Percentiles rank a stretch among this genome's conserved stretches.
phyloP scores from a whole-genome alignment of 2,888 invertebrate species.

The Frankliniella intonsa region DNA sequence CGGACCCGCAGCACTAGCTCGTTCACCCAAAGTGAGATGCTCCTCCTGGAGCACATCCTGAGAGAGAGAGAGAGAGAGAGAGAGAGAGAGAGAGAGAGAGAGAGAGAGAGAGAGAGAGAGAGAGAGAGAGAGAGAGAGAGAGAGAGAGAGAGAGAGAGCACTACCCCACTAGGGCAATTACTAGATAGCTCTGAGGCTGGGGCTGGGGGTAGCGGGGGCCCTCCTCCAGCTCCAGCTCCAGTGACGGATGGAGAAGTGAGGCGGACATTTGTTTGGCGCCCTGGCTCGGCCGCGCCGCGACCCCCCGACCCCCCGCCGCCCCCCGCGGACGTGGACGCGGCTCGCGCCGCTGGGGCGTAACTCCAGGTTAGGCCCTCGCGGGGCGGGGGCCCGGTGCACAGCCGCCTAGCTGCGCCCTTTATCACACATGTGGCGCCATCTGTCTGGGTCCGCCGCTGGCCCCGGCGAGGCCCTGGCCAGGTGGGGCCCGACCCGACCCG shows the following conservation, averaged over 20 bases:
- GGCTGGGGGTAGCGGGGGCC: not conserved
- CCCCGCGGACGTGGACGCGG: not conserved
- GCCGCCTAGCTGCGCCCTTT: no score
- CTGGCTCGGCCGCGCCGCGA: not conserved
- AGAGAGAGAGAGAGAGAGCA: not conserved
- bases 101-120: not conserved
- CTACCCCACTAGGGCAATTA: not conserved
- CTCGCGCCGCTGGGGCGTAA: not conserved
- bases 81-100: not conserved
- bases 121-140: not conserved
- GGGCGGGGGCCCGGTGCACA: not conserved
- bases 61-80: not conserved
- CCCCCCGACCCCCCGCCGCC: not conserved
- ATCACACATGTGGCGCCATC: not conserved
- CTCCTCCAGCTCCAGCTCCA: not conserved
- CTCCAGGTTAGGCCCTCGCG: not conserved
- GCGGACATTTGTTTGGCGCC: slow-evolving; percentile 10
- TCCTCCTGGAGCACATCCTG: no score
- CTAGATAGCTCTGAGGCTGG: slow-evolving; percentile 3
- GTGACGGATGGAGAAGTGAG: slow-evolving; percentile 19
- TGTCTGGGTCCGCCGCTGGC: not conserved
- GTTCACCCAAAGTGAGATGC: no score
- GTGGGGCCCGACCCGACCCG: not conserved
- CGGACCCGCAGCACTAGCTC: no score
- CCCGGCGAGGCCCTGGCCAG: not conserved